Percentiles rank a stretch among this genome's conserved stretches.
Conservation (phyloP, 1,140 invertebrate genomes). For the Cepaea nemoralis region DNA sequence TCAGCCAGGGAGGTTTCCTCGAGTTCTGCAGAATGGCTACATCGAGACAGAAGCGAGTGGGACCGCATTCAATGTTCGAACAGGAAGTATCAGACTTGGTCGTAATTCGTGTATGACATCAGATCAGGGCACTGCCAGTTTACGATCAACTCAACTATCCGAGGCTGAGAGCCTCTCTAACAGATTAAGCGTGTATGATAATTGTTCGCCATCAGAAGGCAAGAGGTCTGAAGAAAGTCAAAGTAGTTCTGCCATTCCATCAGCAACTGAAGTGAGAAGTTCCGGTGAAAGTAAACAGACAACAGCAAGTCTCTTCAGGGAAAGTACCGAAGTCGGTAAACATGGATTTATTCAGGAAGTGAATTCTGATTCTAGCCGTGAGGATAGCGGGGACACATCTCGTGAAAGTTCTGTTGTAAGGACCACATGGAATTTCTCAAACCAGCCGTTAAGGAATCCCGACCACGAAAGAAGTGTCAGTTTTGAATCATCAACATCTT, state of each 20-base stretch:
- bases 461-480: background rate
- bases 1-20: constrained; percentile 67
- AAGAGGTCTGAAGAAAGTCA: background rate
- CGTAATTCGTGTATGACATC: constrained; percentile 36
- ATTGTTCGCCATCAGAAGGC: background rate
- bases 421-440: background rate
- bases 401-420: background rate
- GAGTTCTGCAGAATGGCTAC: constrained; percentile 55
- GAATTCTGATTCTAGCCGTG: background rate
- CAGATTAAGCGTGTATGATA: constrained; percentile 2
- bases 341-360: background rate
- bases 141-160: background rate
- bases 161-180: background rate
- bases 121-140: background rate
- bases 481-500: background rate
- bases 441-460: background rate
- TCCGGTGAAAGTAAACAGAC: background rate
- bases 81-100: constrained; percentile 80
- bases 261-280: background rate
- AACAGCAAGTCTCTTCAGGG: background rate
- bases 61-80: constrained; percentile 56
- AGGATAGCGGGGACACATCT: background rate
- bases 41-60: constrained; percentile 49
- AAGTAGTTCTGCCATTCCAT: background rate
- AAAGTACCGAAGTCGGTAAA: background rate